Base-by-base conservation (phyloP, 2,888 invertebrate genomes). In the Mesoligia furuncula region DNA sequence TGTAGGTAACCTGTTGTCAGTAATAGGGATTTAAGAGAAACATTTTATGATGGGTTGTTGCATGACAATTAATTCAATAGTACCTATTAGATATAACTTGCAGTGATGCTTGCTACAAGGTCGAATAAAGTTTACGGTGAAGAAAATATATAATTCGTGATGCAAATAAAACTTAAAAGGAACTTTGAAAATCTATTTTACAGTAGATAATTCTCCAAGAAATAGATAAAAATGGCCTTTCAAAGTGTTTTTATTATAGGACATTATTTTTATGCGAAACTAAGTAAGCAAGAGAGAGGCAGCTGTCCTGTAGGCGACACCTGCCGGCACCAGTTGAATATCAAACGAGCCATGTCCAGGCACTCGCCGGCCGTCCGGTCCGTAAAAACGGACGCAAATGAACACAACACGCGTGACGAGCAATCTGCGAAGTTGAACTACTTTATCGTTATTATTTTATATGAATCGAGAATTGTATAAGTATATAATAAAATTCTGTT, bases 251-350 rank as follows among this genome's bases (percentile, higher is more conserved):
- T 0, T 45, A 17, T 65, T 69, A 24, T 71, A 27, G 27, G 42
- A 73, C 76, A 77, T 73, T 77, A 73, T 84, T 86, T 84, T 75
- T 79, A 75, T 83, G 48, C 64, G 31, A 62, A 80, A 70, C 27
- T 75, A 86, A 81, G 73, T 77, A 77, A 75, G 77, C 75, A 74
- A 77, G 61, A 69, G 61, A 69, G 71, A 73, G 73, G 42, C 73
- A 77, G 77, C 64, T 79, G 77, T 83, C 65, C 71, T 88, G 80
- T 70, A 75, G 39, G 68, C 51, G 81, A 88, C 87, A 87, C 85
- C 87, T 85, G 81, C 78, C 74, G 65, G 78, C 87, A 69, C 79
- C 69, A 78, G 79, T 48, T 87, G 87, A 87, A 87, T 88, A 83
- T 83, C 83, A 84, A 87, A 88, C 87, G 81, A 88, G 69, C 77